Evolutionary conservation across 2,888 invertebrate genomes (phyloP).

Genomic region (Philopedon plagiatum): DNA sequence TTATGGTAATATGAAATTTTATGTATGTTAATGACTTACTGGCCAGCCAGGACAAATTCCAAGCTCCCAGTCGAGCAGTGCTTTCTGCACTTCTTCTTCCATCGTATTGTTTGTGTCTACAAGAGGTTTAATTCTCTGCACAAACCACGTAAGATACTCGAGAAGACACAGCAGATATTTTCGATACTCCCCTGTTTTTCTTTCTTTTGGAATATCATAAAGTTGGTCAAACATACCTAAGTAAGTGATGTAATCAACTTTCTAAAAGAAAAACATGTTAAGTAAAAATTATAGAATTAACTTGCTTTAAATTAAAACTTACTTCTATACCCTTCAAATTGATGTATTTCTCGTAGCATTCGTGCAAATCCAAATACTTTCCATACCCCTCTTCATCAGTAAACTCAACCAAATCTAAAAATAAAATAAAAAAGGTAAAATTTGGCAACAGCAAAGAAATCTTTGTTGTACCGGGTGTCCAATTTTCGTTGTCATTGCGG

Average conservation of each 20-base stretch:
- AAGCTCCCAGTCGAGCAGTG: constrained; percentile 88
- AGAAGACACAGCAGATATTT: constrained; percentile 88
- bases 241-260: constrained; percentile 97
- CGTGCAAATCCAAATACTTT: constrained; percentile 96
- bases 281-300: too few relatives aligned
- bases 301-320: constrained; percentile 45
- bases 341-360: constrained; percentile 95
- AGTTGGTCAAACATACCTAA: constrained; percentile 94
- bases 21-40: constrained; percentile 68
- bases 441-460: too few relatives aligned
- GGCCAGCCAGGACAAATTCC: constrained; percentile 97
- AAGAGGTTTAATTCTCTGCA: constrained; percentile 87
- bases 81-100: constrained; percentile 83
- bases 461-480: too few relatives aligned
- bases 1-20: too few relatives aligned
- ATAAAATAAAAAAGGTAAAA: constrained; percentile 6
- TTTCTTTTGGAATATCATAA: constrained; percentile 93
- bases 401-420: constrained; percentile 89
- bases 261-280: constrained; percentile 67
- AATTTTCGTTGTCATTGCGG: too few relatives aligned
- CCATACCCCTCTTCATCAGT: constrained; percentile 99
- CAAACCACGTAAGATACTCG: constrained; percentile 88
- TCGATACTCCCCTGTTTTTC: constrained; percentile 89
- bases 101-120: constrained; percentile 86
- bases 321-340: constrained; percentile 97